Percentiles rank a stretch among this genome's conserved stretches.
Evolutionary conservation across 2,797 vertebrate species (phyloP).

Genomic region (Chelmon rostratus): DNA sequence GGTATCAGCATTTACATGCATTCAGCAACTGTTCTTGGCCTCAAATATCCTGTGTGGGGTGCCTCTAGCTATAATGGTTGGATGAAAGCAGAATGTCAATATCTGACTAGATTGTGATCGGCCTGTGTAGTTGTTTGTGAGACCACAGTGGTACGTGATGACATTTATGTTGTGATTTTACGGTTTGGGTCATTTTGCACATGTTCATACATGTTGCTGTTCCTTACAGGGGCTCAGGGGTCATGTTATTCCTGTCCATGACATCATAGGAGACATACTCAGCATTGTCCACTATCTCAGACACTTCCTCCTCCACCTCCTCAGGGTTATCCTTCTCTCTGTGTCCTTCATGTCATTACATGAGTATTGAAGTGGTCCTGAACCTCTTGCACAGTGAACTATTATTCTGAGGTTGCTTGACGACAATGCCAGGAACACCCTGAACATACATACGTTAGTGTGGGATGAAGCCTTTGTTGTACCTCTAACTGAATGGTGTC

Average conservation of each 20-base stretch:
- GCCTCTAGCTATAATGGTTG: neutral
- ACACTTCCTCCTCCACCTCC: slow-evolving; percentile 19
- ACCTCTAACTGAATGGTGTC: neutral
- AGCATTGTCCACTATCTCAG: slow-evolving; percentile 22
- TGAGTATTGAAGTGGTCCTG: neutral
- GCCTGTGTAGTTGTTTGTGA: neutral
- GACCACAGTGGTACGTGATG: neutral
- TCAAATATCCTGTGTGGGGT: neutral
- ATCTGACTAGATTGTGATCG: neutral
- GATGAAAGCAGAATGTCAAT: neutral
- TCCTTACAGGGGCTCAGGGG: neutral
- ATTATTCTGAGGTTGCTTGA: neutral
- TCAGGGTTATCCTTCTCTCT: neutral
- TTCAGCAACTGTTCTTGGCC: neutral
- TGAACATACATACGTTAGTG: neutral
- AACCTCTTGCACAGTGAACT: neutral
- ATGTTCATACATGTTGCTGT: neutral
- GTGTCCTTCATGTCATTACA: slow-evolving; percentile 4
- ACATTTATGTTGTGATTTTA: neutral
- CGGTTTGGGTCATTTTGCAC: neutral
- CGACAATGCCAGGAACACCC: neutral
- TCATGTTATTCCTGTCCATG: slow-evolving; percentile 17
- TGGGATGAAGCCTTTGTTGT: neutral
- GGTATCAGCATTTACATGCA: neutral
- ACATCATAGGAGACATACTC: slow-evolving; percentile 13